Evolutionary conservation across 2,113 vertebrate genomes (phyloP), one percentile per base, ranked within the genome.

Genomic region (Perccottus glenii): DNA sequence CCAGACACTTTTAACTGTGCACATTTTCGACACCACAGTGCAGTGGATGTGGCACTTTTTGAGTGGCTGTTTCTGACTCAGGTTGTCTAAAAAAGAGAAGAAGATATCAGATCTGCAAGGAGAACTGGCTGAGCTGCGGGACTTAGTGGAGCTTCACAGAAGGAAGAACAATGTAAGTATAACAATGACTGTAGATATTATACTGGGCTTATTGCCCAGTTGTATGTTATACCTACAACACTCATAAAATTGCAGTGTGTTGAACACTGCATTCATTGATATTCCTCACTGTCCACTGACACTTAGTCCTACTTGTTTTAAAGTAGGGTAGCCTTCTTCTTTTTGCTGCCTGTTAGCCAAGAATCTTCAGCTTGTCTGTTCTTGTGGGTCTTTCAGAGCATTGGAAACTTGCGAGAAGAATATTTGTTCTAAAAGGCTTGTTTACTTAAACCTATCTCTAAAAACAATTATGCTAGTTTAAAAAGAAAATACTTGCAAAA

Each of bases 141-240:
- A 94, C 56, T 91, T 94, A 4, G 78, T 98, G 87, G 96, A 98
- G 85, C 94, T 95, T 80, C 96, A 98, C 64, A 95, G 94, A 86
- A 96, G 94, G 91, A 99, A 99, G 91, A 99, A 99, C 84, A 96
- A 99, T 9, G 98, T 98, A 95, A 94, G 96, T 32, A 3, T 52
- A 12, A 27, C 2, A 10, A 14, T 42, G 36, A 60, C 51, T 27
- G 55, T 74, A 38, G n/a, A 9, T 16, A 36, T 19, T 42, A 16
- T 42, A 58, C 9, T 60, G 40, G 45, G 69, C 2, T 56, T 60
- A 44, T 44, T 38, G 19, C 10, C 9, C 49, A 49, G 11, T 11
- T 11, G 56, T 43, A 19, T 72, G 50, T 83, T 66, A 76, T 72
- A 48, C 56, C 3, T n/a, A n/a, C n/a, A n/a, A n/a, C n/a, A n/a